Percentiles rank a stretch among this genome's conserved stretches.
phyloP scores from a whole-genome alignment of 1,140 invertebrate genomes.

The Rhizoglyphus robini region DNA sequence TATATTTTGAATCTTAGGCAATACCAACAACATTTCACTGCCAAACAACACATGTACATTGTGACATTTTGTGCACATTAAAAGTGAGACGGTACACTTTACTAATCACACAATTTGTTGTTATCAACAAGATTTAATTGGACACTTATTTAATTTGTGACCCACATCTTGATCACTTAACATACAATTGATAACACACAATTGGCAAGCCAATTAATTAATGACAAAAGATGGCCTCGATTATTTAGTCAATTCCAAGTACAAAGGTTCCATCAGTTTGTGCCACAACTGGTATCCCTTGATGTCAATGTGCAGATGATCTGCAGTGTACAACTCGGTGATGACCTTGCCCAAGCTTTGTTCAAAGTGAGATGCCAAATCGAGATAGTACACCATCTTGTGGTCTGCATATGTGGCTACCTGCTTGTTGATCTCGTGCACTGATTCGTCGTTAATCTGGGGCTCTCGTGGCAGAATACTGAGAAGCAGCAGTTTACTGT shows the following conservation, averaged over 20 bases:
- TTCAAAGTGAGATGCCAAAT: not conserved
- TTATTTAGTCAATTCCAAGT: not conserved
- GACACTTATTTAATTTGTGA: no score
- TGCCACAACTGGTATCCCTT: not conserved
- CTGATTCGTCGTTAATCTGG: not conserved
- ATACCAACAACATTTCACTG: no score
- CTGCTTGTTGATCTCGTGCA: not conserved
- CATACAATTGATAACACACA: no score
- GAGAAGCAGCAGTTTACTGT: not conserved
- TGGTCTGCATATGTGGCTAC: not conserved
- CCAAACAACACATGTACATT: no score
- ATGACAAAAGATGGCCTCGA: no score
- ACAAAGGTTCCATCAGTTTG: not conserved
- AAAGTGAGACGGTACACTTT: no score
- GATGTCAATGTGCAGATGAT: not conserved
- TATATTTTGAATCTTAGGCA: no score
- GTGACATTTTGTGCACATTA: no score
- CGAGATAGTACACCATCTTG: not conserved
- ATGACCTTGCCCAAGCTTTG: not conserved
- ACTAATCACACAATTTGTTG: no score
- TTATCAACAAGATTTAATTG: no score
- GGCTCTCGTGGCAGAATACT: not conserved
- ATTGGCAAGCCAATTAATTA: no score
- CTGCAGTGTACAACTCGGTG: not conserved
- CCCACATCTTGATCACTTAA: no score